phyloP scores from a whole-genome alignment of 2,797 vertebrate genomes.

The Artibeus jamaicensis region DNA sequence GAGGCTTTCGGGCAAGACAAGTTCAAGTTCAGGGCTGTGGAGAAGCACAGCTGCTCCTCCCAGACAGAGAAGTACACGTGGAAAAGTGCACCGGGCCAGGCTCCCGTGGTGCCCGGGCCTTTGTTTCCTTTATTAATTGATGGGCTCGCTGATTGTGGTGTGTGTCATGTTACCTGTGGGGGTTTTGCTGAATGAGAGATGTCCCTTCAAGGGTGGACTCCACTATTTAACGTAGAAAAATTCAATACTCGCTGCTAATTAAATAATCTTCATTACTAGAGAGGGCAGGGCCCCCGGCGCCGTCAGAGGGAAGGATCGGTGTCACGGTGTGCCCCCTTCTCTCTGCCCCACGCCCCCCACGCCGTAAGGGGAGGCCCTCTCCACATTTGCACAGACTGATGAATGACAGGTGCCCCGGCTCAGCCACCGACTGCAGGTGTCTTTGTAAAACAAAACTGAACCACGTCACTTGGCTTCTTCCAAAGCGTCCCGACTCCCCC shows the following conservation, averaged over 20 bases:
- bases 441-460: not conserved
- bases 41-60: not conserved
- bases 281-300: not conserved
- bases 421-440: not conserved
- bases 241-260: conserved; percentile 25
- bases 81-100: not conserved
- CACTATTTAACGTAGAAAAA: not conserved
- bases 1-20: not conserved
- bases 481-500: not conserved
- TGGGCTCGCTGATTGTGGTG: not conserved
- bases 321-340: not conserved
- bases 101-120: not conserved
- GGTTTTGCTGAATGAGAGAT: not conserved
- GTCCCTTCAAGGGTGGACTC: not conserved
- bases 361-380: not conserved
- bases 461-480: not conserved
- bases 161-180: not conserved
- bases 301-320: not conserved
- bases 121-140: not conserved
- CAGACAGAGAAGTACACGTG: not conserved
- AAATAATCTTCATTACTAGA: not conserved
- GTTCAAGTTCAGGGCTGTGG: too few relatives aligned
- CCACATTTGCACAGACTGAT: not conserved
- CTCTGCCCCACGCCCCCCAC: not conserved
- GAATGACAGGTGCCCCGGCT: not conserved